These are phyloP conservation scores for Hylaeus anthracinus DNA, from an alignment of 1,140 invertebrate genomes.

Conservation along the genomic window DNA sequence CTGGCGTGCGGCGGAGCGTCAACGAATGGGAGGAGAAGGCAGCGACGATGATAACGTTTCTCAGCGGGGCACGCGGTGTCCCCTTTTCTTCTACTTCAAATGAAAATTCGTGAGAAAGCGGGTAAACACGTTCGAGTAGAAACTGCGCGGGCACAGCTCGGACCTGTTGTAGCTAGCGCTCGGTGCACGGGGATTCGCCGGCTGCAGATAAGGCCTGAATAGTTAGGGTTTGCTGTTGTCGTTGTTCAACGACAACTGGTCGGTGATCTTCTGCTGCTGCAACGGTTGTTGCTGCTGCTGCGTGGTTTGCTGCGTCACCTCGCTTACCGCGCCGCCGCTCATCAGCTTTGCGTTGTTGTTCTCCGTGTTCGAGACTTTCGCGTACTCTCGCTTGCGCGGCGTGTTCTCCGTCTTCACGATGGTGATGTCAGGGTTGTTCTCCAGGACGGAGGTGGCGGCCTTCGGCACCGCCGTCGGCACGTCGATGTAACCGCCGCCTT, in stretches of 20 bases:
- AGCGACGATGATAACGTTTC: conserved; percentile 1
- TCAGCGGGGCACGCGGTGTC: not conserved
- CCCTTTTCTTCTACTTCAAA: conserved; percentile 68
- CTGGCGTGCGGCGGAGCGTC: conserved; percentile 23
- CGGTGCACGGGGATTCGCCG: conserved; percentile 60
- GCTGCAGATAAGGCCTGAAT: conserved; percentile 79
- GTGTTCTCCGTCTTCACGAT: conserved; percentile 83
- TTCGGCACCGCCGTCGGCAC: conserved; percentile 74
- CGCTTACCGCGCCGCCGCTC: conserved; percentile 77
- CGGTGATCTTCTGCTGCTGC: conserved; percentile 70
- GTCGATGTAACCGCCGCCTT: conserved; percentile 76
- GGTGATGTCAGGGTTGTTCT: conserved; percentile 84
- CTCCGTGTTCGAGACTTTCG: conserved; percentile 77
- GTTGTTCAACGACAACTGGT: conserved; percentile 81
- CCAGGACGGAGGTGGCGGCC: conserved; percentile 79
- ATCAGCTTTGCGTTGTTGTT: conserved; percentile 79
- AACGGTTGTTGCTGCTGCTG: conserved; percentile 47
- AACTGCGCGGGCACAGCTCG: conserved; percentile 72
- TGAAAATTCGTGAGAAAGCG: conserved; percentile 78
- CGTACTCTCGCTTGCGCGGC: conserved; percentile 77
- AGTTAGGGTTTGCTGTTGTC: conserved; percentile 80
- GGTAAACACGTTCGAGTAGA: conserved; percentile 76
- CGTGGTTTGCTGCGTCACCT: conserved; percentile 60
- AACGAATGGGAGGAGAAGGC: conserved; percentile 22
- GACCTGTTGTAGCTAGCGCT: conserved; percentile 66